These are phyloP conservation scores for Microtus oregoni DNA, from an alignment of 2,113 vertebrate species.

Conservation along the genomic window DNA sequence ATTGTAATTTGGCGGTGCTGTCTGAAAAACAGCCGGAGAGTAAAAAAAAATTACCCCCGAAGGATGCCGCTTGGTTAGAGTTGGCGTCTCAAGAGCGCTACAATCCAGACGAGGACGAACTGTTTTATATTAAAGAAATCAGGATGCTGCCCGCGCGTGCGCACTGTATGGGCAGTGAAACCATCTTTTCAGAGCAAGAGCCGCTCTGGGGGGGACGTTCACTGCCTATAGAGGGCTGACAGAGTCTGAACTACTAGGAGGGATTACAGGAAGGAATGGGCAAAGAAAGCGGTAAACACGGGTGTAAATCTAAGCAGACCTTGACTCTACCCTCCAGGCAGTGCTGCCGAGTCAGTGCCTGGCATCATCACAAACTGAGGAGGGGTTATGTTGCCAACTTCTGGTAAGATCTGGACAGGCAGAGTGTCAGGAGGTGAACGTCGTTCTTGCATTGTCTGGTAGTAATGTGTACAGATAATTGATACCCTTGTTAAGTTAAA, in stretches of 20 bases:
- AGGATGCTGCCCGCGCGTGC: background rate
- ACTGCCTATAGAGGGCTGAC: background rate
- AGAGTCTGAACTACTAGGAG: background rate
- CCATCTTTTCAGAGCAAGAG: background rate
- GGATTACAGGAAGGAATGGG: background rate
- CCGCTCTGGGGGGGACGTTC: background rate
- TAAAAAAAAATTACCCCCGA: background rate
- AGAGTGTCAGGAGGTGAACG: background rate
- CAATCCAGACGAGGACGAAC: background rate
- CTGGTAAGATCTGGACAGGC: background rate
- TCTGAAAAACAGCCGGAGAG: background rate
- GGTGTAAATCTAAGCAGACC: background rate
- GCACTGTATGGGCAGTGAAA: background rate
- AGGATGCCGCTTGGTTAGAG: background rate
- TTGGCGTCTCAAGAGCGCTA: background rate
- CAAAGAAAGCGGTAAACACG: background rate
- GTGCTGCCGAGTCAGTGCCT: no score
- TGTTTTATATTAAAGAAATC: constrained; percentile 7
- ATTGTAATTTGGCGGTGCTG: background rate
- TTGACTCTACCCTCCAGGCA: background rate
- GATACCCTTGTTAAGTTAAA: constrained; percentile 12
- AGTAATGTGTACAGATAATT: background rate
- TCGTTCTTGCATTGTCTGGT: background rate
- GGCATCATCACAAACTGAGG: background rate
- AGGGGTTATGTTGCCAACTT: background rate